phyloP scores from a whole-genome alignment of 2,888 invertebrate species.

The Esperia sulphurella region DNA sequence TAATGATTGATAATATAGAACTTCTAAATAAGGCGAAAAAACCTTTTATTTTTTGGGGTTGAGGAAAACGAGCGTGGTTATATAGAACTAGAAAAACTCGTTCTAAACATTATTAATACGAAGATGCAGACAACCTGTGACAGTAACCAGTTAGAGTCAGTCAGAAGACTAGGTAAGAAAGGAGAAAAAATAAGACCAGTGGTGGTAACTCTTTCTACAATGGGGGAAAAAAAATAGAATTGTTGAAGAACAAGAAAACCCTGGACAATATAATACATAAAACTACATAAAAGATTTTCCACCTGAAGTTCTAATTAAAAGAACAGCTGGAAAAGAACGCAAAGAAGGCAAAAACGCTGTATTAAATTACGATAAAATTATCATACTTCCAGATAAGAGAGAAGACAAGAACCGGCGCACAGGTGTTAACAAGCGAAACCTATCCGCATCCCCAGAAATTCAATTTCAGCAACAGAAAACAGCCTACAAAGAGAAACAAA shows the following conservation, averaged over 20 bases:
- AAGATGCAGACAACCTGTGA: constrained; percentile 14
- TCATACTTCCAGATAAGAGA: not conserved
- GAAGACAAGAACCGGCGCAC: not conserved
- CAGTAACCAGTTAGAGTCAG: constrained; percentile 5
- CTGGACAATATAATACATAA: constrained; percentile 8
- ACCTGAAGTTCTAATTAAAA: constrained; percentile 12
- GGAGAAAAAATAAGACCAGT: constrained; percentile 6
- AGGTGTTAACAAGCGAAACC: not conserved
- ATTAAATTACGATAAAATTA: constrained; percentile 14
- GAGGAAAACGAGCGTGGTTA: constrained; percentile 19
- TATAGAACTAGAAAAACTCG: constrained; percentile 25
- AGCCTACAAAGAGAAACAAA: not conserved
- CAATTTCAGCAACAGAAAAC: not conserved
- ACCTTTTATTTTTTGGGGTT: constrained; percentile 13
- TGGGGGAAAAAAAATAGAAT: constrained; percentile 10
- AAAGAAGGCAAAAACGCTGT: constrained; percentile 10
- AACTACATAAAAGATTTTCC: constrained; percentile 16
- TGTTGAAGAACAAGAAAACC: constrained; percentile 13
- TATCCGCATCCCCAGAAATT: too few species aligned
- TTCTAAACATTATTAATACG: constrained; percentile 20
- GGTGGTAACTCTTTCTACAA: constrained; percentile 3
- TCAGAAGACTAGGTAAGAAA: not conserved
- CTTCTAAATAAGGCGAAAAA: too few species aligned
- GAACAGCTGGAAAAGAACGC: constrained; percentile 10
- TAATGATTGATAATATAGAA: too few species aligned